Conservation (phyloP, 1,140 invertebrate species). For the Sitodiplosis mosellana region DNA sequence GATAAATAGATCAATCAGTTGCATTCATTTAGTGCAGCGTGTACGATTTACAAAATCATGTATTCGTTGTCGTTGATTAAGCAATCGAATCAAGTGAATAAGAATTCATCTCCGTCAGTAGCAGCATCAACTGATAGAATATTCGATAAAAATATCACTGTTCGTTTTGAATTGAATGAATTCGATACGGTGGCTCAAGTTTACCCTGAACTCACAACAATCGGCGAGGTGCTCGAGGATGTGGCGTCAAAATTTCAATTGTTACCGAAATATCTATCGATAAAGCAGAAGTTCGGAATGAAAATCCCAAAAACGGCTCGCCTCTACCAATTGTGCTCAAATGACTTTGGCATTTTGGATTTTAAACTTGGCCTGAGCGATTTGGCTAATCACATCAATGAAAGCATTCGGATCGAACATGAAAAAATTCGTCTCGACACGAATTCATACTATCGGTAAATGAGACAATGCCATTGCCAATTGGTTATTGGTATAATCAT, state of each 20-base stretch:
- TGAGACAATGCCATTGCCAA: too few relatives aligned
- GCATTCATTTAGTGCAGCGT: too few relatives aligned
- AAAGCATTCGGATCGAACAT: background rate
- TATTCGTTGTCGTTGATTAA: too few relatives aligned
- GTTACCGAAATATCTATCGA: constrained; percentile 8
- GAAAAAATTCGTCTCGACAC: constrained; percentile 10
- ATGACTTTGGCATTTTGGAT: constrained; percentile 22
- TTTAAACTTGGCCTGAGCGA: constrained; percentile 10
- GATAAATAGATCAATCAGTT: too few relatives aligned
- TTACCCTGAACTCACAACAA: constrained; percentile 20
- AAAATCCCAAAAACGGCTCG: background rate
- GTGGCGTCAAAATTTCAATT: constrained; percentile 19
- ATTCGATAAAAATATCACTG: constrained; percentile 15
- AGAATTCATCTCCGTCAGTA: too few relatives aligned
- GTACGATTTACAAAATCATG: too few relatives aligned
- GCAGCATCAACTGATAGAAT: too few relatives aligned
- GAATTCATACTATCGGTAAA: constrained; percentile 20
- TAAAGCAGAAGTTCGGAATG: constrained; percentile 14
- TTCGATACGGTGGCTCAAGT: constrained; percentile 18
- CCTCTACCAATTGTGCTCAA: constrained; percentile 10
- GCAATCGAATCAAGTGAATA: too few relatives aligned
- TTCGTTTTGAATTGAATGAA: constrained; percentile 17
- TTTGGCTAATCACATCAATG: background rate
- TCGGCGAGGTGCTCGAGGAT: constrained; percentile 19
- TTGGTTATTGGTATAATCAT: too few relatives aligned